Conservation (phyloP, 2,888 invertebrate species). For the Mechanitis messenoides region DNA sequence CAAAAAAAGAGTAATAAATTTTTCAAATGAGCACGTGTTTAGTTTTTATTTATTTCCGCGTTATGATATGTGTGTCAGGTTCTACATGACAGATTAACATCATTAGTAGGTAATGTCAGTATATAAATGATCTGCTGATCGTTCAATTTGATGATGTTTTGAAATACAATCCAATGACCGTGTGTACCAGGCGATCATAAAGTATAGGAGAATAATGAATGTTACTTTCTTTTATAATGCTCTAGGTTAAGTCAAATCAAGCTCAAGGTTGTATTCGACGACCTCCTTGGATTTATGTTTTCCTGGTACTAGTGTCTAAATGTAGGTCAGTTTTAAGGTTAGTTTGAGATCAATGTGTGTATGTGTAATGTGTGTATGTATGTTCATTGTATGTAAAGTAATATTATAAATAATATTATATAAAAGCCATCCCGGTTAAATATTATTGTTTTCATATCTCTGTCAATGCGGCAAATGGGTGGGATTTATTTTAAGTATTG, state of each 20-base stretch:
- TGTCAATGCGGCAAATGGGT: not conserved
- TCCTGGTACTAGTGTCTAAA: slow-evolving; percentile 41
- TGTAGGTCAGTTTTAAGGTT: slow-evolving; percentile 19
- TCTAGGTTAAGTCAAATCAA: slow-evolving; percentile 30
- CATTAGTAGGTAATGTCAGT: slow-evolving; percentile 23
- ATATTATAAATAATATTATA: not conserved
- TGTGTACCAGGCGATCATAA: slow-evolving; percentile 47
- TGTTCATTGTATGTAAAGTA: not conserved
- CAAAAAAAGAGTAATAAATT: not conserved
- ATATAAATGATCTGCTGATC: slow-evolving; percentile 16
- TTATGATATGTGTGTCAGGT: slow-evolving; percentile 27
- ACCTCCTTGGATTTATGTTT: slow-evolving; percentile 52
- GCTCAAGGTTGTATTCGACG: slow-evolving; percentile 37
- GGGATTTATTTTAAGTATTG: not conserved
- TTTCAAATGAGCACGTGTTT: slow-evolving; percentile 24
- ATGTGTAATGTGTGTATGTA: too few species aligned
- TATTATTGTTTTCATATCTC: too few species aligned
- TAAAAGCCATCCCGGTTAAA: too few species aligned
- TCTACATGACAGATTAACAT: slow-evolving; percentile 24
- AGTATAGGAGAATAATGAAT: slow-evolving; percentile 49
- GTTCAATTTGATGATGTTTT: slow-evolving; percentile 9
- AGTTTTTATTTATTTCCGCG: slow-evolving; percentile 23
- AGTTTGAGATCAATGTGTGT: not conserved
- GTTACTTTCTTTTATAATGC: slow-evolving; percentile 47
- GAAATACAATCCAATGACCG: slow-evolving; percentile 3